Percentiles rank a stretch among this genome's conserved stretches.
Conservation (phyloP, 2,888 invertebrate genomes). For the Petrolisthes manimaculis region DNA sequence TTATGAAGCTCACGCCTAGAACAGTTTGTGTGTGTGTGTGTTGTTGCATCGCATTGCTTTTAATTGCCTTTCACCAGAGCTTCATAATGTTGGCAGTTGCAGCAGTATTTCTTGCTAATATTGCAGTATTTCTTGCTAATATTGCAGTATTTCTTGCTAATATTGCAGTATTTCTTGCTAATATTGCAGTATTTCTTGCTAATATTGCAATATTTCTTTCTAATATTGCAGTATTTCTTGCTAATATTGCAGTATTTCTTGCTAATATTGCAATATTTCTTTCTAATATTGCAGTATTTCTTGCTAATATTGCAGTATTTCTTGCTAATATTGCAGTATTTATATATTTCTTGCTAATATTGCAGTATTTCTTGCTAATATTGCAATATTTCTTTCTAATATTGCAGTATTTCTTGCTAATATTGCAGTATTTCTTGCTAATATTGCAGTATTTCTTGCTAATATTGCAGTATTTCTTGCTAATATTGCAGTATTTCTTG, state of each 20-base stretch:
- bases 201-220: no score
- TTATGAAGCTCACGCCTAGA: background rate
- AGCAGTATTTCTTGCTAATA: conserved; percentile 5
- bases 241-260: no score
- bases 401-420: conserved; percentile 8
- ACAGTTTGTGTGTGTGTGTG: conserved; percentile 14
- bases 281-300: no score
- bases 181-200: conserved; percentile 13
- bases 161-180: no score
- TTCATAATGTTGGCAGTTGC: conserved; percentile 25
- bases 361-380: background rate
- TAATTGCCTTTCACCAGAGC: conserved; percentile 37
- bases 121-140: no score
- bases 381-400: no score
- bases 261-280: conserved; percentile 19
- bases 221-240: conserved; percentile 18
- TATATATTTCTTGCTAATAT: no score
- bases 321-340: no score
- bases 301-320: no score
- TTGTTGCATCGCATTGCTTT: conserved; percentile 40
- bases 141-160: conserved; percentile 2
- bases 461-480: no score
- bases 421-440: no score
- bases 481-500: conserved; percentile 18
- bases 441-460: conserved; percentile 13